phyloP scores from a whole-genome alignment of 2,113 vertebrate genomes.

The Pomatorhinus ruficollis region DNA sequence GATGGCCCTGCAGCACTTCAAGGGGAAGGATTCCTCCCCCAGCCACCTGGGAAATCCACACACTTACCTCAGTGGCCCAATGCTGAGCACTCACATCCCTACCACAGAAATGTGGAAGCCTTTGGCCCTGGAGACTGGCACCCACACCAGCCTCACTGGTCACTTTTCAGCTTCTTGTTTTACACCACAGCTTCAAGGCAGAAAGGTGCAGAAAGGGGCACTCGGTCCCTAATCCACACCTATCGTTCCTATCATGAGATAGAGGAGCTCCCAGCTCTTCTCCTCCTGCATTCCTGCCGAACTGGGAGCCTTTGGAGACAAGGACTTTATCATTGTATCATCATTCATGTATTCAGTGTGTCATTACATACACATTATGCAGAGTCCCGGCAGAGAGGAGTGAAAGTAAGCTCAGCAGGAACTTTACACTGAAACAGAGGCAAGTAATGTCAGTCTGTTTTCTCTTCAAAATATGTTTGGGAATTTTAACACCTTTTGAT shows the following conservation, averaged over 20 bases:
- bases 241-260: rapidly evolving
- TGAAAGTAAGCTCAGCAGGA: neutral
- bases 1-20: neutral
- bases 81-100: neutral
- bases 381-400: neutral
- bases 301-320: neutral
- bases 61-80: neutral
- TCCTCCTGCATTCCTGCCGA: neutral
- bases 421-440: neutral
- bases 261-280: neutral
- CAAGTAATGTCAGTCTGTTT: neutral
- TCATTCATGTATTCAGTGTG: neutral
- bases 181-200: neutral
- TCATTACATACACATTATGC: neutral
- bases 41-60: neutral
- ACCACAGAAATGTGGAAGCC: neutral
- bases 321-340: neutral
- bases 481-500: neutral
- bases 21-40: neutral
- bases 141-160: neutral
- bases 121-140: neutral
- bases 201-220: neutral
- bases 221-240: neutral
- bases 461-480: neutral
- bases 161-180: neutral